These are phyloP conservation scores for Neria commutata DNA, from an alignment of 2,888 invertebrate species.

Conservation along the genomic window DNA sequence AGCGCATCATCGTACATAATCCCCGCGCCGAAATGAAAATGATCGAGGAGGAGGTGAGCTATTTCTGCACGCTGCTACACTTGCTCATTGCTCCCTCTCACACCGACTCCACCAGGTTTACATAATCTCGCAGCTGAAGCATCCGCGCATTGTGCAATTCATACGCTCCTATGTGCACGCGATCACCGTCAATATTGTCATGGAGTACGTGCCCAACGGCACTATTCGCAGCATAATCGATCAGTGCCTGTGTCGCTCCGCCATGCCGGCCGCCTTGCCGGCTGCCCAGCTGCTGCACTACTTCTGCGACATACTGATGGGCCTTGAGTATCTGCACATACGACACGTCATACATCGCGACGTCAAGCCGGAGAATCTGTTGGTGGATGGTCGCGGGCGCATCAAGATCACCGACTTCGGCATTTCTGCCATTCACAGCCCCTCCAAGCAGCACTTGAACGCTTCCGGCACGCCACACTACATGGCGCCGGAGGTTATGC, in stretches of 20 bases:
- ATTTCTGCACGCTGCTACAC: background rate
- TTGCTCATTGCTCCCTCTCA: background rate
- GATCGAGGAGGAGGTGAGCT: slow-evolving; percentile 51
- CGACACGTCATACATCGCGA: slow-evolving; percentile 67
- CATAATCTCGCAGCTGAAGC: slow-evolving; percentile 57
- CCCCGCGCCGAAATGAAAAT: slow-evolving; percentile 44
- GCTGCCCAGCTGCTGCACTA: slow-evolving; percentile 52
- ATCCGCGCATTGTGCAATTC: slow-evolving; percentile 56
- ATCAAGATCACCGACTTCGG: slow-evolving; percentile 78
- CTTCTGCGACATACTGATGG: slow-evolving; percentile 61
- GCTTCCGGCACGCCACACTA: slow-evolving; percentile 72
- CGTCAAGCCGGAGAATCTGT: slow-evolving; percentile 78
- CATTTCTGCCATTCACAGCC: slow-evolving; percentile 58
- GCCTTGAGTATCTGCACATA: slow-evolving; percentile 58
- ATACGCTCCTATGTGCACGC: slow-evolving; percentile 48
- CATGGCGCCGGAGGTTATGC: slow-evolving; percentile 75
- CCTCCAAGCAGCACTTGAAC: slow-evolving; percentile 36
- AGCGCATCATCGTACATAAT: slow-evolving; percentile 51
- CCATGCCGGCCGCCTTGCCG: slow-evolving; percentile 28
- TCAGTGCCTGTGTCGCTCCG: slow-evolving; percentile 17
- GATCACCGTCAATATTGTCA: slow-evolving; percentile 54
- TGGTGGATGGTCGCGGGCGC: slow-evolving; percentile 69
- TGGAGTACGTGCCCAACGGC: slow-evolving; percentile 57
- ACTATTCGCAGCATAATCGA: slow-evolving; percentile 50
- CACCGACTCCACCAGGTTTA: slow-evolving; percentile 47